These are phyloP conservation scores for Eledona agricola DNA, from an alignment of 2,888 invertebrate species.

Conservation along the genomic window DNA sequence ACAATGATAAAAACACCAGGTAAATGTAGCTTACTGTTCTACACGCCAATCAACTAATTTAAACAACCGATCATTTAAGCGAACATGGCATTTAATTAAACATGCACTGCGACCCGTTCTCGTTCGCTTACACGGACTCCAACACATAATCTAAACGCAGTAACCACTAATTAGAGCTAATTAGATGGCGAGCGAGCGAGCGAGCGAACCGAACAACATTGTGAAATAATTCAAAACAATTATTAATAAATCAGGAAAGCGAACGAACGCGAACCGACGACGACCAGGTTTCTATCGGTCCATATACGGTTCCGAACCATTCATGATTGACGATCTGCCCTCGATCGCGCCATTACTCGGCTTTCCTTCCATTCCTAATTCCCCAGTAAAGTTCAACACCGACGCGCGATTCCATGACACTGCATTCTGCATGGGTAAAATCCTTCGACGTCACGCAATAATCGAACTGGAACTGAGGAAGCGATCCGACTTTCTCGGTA, in stretches of 20 bases:
- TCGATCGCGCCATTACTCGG: no score
- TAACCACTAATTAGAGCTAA: conserved; percentile 41
- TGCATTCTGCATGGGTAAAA: no score
- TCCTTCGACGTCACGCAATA: conserved; percentile 10
- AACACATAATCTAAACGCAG: conserved; percentile 25
- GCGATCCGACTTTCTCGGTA: conserved; percentile 3
- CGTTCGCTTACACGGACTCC: conserved; percentile 25
- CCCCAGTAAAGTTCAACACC: conserved; percentile 5
- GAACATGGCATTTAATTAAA: conserved; percentile 49
- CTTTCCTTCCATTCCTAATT: conserved; percentile 22
- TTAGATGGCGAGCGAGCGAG: conserved; percentile 41
- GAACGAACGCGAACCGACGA: conserved; percentile 14
- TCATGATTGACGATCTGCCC: conserved; percentile 38
- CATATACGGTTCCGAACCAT: conserved; percentile 31
- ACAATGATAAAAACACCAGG: conserved; percentile 37
- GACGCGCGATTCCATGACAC: not conserved
- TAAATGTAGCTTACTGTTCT: conserved; percentile 47
- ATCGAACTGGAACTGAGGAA: conserved; percentile 8
- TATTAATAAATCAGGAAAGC: conserved; percentile 42
- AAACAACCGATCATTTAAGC: conserved; percentile 49
- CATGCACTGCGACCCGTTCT: conserved; percentile 35
- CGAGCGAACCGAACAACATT: conserved; percentile 36
- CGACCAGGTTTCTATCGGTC: conserved; percentile 32
- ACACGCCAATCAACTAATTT: conserved; percentile 52
- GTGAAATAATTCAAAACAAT: conserved; percentile 44